phyloP scores from a whole-genome alignment of 2,888 invertebrate genomes.

The Eustalomyia histrio region DNA sequence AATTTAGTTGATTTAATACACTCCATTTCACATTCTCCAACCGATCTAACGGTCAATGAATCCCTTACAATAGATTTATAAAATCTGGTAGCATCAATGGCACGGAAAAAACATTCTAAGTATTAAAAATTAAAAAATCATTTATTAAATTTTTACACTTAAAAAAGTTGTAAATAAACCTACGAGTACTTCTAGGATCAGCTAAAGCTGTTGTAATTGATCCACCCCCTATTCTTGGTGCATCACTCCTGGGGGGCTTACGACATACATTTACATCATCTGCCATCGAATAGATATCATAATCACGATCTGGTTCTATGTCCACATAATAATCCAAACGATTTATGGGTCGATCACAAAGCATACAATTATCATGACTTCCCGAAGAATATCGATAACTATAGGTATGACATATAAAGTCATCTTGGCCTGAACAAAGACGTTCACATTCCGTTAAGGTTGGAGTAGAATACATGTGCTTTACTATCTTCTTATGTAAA shows the following conservation, averaged over 20 bases:
- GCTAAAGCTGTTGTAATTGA: slow-evolving; percentile 75
- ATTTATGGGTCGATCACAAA: slow-evolving; percentile 86
- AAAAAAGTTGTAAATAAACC: slow-evolving; percentile 54
- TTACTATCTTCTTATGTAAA: slow-evolving; percentile 84
- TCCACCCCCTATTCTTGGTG: slow-evolving; percentile 53
- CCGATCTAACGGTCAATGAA: slow-evolving; percentile 84
- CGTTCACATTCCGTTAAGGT: slow-evolving; percentile 88
- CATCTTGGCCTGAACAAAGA: slow-evolving; percentile 85
- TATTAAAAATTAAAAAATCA: slow-evolving; percentile 1
- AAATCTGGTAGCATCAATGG: slow-evolving; percentile 86
- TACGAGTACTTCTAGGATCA: slow-evolving; percentile 79
- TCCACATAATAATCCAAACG: slow-evolving; percentile 87
- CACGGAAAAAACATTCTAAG: slow-evolving; percentile 91
- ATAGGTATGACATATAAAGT: slow-evolving; percentile 87
- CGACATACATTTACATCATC: slow-evolving; percentile 81
- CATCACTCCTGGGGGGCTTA: slow-evolving; percentile 72
- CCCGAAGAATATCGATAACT: slow-evolving; percentile 83
- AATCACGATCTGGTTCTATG: slow-evolving; percentile 86
- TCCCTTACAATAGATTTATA: slow-evolving; percentile 84
- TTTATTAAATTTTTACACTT: too few species aligned
- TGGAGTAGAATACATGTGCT: slow-evolving; percentile 83
- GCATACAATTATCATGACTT: slow-evolving; percentile 86
- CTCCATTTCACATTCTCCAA: slow-evolving; percentile 90
- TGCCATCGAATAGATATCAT: slow-evolving; percentile 89
- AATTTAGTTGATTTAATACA: slow-evolving; percentile 87